phyloP scores from a whole-genome alignment of 1,140 invertebrate species.

The Neodiprion fabricii region DNA sequence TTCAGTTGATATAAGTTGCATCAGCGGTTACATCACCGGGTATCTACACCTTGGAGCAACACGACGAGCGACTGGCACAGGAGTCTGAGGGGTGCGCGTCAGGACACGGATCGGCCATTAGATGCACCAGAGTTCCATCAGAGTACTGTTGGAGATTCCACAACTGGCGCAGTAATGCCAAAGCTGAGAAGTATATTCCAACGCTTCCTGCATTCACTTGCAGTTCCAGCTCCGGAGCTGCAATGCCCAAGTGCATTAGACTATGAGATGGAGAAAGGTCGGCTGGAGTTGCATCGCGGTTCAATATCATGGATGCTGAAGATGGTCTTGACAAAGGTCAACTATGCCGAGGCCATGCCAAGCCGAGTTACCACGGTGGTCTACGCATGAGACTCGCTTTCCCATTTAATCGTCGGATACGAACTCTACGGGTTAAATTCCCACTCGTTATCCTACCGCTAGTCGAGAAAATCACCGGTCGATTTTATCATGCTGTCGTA shows the following conservation, averaged over 20 bases:
- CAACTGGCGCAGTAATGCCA: constrained; percentile 9
- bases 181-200: background rate
- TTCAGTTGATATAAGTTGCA: constrained; percentile 8
- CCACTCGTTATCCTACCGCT: too few species aligned
- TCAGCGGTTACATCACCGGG: constrained; percentile 30
- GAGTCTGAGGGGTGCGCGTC: constrained; percentile 52
- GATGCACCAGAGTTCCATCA: constrained; percentile 53
- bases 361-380: background rate
- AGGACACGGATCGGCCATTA: constrained; percentile 59
- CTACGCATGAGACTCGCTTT: background rate
- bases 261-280: background rate
- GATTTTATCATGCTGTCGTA: too few species aligned
- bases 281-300: background rate
- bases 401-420: background rate
- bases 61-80: constrained; percentile 38
- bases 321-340: background rate
- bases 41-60: constrained; percentile 57
- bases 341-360: background rate
- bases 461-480: too few species aligned
- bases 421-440: too few species aligned
- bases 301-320: constrained; percentile 3
- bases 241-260: background rate
- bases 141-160: constrained; percentile 49
- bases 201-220: background rate
- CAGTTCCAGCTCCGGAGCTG: background rate